phyloP scores from a whole-genome alignment of 92 coral and sea anemone genomes.

The Epizoanthus rinbou region DNA sequence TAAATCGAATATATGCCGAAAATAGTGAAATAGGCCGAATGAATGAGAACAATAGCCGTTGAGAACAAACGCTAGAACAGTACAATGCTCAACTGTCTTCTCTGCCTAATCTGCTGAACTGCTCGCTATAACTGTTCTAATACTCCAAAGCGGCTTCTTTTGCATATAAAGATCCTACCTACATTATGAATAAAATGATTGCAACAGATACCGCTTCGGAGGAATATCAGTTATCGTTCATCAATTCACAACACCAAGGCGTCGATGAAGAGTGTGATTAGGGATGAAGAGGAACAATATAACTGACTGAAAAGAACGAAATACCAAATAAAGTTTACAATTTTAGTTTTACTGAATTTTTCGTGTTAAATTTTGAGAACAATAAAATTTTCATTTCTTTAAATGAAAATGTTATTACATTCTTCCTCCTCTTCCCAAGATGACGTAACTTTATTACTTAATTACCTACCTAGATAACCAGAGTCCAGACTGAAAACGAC shows the following conservation, averaged over 20 bases:
- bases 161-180: too few relatives aligned
- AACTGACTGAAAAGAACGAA: neutral
- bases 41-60: too few relatives aligned
- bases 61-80: too few relatives aligned
- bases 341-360: neutral
- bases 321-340: neutral
- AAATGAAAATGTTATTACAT: too few relatives aligned
- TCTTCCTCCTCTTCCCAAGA: neutral
- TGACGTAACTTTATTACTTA: neutral
- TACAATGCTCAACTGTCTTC: too few relatives aligned
- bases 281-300: neutral
- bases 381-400: neutral
- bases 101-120: too few relatives aligned
- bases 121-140: too few relatives aligned
- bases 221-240: neutral
- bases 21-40: too few relatives aligned
- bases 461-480: neutral
- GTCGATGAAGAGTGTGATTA: neutral
- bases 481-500: slow-evolving; percentile 28
- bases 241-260: slow-evolving; percentile 10
- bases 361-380: neutral
- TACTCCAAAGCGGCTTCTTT: too few relatives aligned
- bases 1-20: too few relatives aligned
- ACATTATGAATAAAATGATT: too few relatives aligned
- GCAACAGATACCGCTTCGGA: neutral